Evolutionary conservation across 2,797 vertebrate species (phyloP).

Genomic region (Rhabdophis nuchalis): DNA sequence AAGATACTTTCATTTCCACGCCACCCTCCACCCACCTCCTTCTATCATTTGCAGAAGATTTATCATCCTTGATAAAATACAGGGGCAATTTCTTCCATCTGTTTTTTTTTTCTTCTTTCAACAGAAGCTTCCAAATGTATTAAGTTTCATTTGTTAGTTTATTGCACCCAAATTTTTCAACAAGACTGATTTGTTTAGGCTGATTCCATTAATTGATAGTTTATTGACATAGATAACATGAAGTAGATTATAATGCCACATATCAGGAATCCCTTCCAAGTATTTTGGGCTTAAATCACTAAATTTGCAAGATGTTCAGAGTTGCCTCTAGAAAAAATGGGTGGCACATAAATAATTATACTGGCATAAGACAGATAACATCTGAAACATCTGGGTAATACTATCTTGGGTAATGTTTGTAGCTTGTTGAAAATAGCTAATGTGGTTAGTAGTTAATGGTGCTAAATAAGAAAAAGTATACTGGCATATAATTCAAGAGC

Average conservation of each 20-base stretch:
- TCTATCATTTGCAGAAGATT: background rate
- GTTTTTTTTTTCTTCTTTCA: constrained; percentile 10
- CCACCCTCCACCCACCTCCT: background rate
- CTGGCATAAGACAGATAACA: background rate
- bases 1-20: background rate
- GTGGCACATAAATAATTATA: background rate
- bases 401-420: background rate
- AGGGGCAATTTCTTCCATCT: background rate
- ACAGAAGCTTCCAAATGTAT: background rate
- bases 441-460: background rate
- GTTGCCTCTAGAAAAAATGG: background rate
- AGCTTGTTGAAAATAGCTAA: background rate
- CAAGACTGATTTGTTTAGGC: background rate
- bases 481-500: too few relatives aligned
- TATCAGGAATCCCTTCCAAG: background rate
- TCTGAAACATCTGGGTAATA: background rate
- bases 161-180: background rate
- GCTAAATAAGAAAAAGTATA: background rate
- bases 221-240: background rate
- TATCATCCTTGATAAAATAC: constrained; percentile 11
- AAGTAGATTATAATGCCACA: background rate
- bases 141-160: background rate
- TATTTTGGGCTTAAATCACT: background rate
- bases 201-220: background rate
- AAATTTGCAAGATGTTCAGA: background rate